Base-by-base conservation (phyloP, 2,888 invertebrate genomes). In the Slavum lentiscoides region DNA sequence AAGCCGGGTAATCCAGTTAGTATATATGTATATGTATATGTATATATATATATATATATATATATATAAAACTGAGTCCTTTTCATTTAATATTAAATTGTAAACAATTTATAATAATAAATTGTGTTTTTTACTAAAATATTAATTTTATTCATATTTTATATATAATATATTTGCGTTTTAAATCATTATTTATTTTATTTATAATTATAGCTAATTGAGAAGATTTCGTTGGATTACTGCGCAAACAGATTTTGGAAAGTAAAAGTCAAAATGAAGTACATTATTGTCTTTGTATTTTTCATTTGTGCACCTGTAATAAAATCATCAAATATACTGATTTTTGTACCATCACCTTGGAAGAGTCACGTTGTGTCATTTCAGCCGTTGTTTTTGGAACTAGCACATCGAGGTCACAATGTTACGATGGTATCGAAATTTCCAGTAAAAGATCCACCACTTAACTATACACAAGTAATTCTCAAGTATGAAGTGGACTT, bases 351-450 rank as follows among this genome's bases (percentile, higher is more conserved):
- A 21, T 70, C 80, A 0, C 80, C 80, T 7, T 80, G 80, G 70
- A 80, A 80, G 23, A 80, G 80, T 64, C 80, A 80, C 17, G 13
- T 64, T 6, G 64, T 64, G 39, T 66, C 80, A 0, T 80, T 80
- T 37, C 13, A 80, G 23, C 80, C 80, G 15, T 55, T 80, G 6
- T 72, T 80, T 68, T 70, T 80, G 21, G 64, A 80, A 70, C 23
- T 80, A n/a, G 69, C 80, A 55, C 53, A 72, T 7, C 64, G 80
- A 23, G 70, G 80, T n/a, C 80, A 80, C 37, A 80, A 80, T 55
- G 62, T 80, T 8, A 80, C 70, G 0, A 23, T 72, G 0, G 70
- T 80, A 15, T 39, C 70, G 43, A 21, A 30, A 23, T 80, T 70
- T 43, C 2, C 70, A 19, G 17, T 70, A 0, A 64, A 64, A n/a